Percentiles rank a stretch among this genome's conserved stretches.
Evolutionary conservation across 1,140 invertebrate species (phyloP).

Genomic region (Drosophila simulans): DNA sequence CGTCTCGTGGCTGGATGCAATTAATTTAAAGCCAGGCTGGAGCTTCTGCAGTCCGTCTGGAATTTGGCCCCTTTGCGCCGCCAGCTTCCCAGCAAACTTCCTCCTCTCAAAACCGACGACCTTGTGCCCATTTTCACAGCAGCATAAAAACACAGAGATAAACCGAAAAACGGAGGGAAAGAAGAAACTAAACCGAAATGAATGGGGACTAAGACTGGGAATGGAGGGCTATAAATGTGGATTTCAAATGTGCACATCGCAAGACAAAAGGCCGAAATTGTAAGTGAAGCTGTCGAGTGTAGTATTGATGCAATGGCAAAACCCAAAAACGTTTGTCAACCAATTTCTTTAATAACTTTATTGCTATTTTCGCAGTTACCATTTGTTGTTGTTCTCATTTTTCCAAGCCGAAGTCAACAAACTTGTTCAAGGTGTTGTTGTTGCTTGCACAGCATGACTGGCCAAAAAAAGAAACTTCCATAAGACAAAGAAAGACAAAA

Average conservation of each 20-base stretch:
- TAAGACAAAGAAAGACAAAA: constrained; percentile 29
- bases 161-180: constrained; percentile 6
- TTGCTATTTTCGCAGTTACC: constrained; percentile 35
- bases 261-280: constrained; percentile 53
- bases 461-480: constrained; percentile 55
- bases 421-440: constrained; percentile 69
- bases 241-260: constrained; percentile 68
- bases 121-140: constrained; percentile 73
- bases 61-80: constrained; percentile 10
- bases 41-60: constrained; percentile 28
- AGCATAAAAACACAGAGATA: constrained; percentile 47
- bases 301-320: constrained; percentile 73
- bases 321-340: constrained; percentile 53
- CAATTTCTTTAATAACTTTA: constrained; percentile 68
- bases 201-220: constrained; percentile 48
- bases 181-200: constrained; percentile 41
- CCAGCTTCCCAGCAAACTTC: constrained; percentile 59
- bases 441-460: constrained; percentile 53
- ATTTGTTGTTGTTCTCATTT: constrained; percentile 53
- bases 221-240: constrained; percentile 53
- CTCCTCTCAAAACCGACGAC: constrained; percentile 49
- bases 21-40: constrained; percentile 50
- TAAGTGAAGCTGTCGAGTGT: constrained; percentile 47
- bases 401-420: constrained; percentile 68
- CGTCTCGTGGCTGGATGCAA: constrained; percentile 58